Evolutionary conservation across 2,113 vertebrate species (phyloP).

Genomic region (Cryptotis parvus): DNA sequence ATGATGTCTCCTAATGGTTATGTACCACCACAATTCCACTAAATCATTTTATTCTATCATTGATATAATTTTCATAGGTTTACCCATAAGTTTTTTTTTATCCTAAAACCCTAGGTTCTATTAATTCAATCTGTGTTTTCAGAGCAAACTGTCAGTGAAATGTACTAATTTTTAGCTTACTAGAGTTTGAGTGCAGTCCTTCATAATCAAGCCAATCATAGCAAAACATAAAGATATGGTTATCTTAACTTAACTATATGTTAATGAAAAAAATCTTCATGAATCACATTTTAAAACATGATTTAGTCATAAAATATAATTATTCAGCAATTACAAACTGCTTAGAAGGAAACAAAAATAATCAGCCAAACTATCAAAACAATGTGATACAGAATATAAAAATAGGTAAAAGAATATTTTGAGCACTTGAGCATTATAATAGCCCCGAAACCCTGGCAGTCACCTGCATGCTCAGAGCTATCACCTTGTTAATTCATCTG

Average conservation of each 20-base stretch:
- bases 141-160: neutral
- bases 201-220: neutral
- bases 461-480: no score
- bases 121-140: neutral
- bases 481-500: no score
- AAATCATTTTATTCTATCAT: constrained; percentile 3
- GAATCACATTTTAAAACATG: neutral
- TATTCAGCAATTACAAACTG: neutral
- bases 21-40: rapidly evolving
- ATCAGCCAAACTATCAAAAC: neutral
- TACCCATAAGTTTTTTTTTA: neutral
- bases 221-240: neutral
- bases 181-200: neutral
- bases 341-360: neutral
- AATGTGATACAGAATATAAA: neutral
- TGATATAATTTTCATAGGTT: neutral
- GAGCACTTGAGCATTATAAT: no score
- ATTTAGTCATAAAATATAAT: neutral
- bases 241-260: neutral
- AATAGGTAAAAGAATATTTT: neutral
- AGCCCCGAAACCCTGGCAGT: no score
- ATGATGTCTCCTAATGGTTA: neutral
- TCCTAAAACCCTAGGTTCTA: neutral
- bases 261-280: neutral
- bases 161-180: neutral